Evolutionary conservation across 2,113 vertebrate genomes (phyloP), one percentile per base, ranked within the genome.

Genomic region (Daphoenositta chrysoptera): DNA sequence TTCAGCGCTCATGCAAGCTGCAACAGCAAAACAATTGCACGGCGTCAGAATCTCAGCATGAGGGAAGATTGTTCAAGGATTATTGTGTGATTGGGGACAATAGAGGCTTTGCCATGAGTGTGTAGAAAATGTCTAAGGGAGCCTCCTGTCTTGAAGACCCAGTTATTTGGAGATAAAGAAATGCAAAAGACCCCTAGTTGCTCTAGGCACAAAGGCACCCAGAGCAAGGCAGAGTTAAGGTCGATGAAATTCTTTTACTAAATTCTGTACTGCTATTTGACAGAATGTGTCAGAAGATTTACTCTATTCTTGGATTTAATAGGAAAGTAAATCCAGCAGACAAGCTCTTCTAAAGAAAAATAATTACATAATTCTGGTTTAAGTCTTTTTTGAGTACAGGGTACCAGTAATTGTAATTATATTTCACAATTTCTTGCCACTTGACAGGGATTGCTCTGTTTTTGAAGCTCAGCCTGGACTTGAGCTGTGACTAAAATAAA

Each of bases 331-430:
- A 90, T 89, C 54, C 39, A 83, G 23, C 10, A 28, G 64, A 86
- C n/a, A 54, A 66, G 42, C 12, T 66, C 68, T 73, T 85, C 47
- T 80, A 63, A 81, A 93, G 79, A 83, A 93, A 96, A 95, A 89
- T 88, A 90, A 93, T 93, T 86, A 51, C 71, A 66, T 77, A 92
- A 90, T 90, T 88, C 76, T 90, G 18, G 28, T 54, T 77, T 90
- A 92, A 93, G 58, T 42, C 3, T 70, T 86, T 92, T 81, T 40
- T 73, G 63, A 81, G 39, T 77, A 66, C 40, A 56, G 50, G 19
- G 19, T 45, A 83, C 7, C 16, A 66, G 60, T 47, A 93, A 75
- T 93, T 93, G 30, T 93, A 86, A 94, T 86, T 92, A 57, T 83
- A 90, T 94, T 94, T 94, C 86, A 87, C 2, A 51, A 64, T 81